A percentile compares a stretch with the other conserved stretches of the same genome.
Evolutionary conservation across 2,888 invertebrate species (phyloP).

Genomic region (Mylabris sibirica): DNA sequence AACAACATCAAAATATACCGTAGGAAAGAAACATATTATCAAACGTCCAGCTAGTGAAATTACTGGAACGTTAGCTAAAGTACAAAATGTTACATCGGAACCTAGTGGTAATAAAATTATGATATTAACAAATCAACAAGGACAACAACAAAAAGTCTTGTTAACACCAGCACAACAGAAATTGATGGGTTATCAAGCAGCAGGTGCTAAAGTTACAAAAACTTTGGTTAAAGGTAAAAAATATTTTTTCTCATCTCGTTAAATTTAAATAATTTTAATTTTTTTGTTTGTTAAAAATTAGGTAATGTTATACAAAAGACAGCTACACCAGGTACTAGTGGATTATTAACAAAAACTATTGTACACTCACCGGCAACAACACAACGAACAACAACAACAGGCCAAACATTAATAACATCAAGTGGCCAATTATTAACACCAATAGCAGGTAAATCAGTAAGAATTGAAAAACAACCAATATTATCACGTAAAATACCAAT

Average conservation of each 20-base stretch:
- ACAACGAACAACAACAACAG: constrained; percentile 16
- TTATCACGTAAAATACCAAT: constrained; percentile 25
- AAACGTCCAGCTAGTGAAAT: constrained; percentile 48
- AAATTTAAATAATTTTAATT: too few species aligned
- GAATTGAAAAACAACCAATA: constrained; percentile 21
- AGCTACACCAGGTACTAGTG: constrained; percentile 29
- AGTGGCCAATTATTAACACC: constrained; percentile 26
- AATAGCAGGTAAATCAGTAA: constrained; percentile 2
- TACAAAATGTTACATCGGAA: constrained; percentile 51
- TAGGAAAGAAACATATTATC: constrained; percentile 61
- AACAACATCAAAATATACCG: constrained; percentile 46
- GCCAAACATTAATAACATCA: constrained; percentile 21
- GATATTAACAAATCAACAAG: constrained; percentile 71
- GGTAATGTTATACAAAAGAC: constrained; percentile 40
- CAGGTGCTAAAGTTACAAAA: constrained; percentile 38
- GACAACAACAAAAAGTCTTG: constrained; percentile 68
- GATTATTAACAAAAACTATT: constrained; percentile 22
- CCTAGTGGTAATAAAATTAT: constrained; percentile 66
- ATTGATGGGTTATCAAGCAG: constrained; percentile 65
- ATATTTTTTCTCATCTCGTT: neutral
- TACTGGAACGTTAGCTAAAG: constrained; percentile 60
- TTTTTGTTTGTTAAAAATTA: constrained; percentile 8
- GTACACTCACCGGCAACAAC: constrained; percentile 12
- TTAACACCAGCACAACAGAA: constrained; percentile 70
- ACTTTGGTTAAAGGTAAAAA: constrained; percentile 42